Evolutionary conservation across 2,797 vertebrate genomes (phyloP).

Genomic region (Menidia menidia): DNA sequence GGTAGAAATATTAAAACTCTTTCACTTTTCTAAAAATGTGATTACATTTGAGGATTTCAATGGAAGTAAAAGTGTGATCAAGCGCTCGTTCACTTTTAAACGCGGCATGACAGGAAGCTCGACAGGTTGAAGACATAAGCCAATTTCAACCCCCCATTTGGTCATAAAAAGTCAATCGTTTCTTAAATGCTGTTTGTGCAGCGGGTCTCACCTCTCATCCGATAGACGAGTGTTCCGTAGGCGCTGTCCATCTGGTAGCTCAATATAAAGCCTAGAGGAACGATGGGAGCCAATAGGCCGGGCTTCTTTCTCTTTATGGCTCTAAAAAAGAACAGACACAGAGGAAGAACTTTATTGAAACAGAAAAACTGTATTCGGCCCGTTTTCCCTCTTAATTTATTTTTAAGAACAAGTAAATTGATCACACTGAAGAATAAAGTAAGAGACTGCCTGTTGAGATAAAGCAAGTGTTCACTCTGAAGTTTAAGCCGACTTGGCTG

Average conservation of each 20-base stretch:
- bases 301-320: slow-evolving; percentile 86
- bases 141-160: neutral
- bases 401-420: too few species aligned
- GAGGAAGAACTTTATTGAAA: neutral
- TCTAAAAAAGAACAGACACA: slow-evolving; percentile 62
- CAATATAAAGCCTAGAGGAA: slow-evolving; percentile 88
- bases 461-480: too few species aligned
- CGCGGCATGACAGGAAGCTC: neutral
- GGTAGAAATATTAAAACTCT: neutral
- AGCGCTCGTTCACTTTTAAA: neutral
- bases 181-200: neutral
- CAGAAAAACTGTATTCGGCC: too few species aligned
- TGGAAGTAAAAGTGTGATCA: neutral
- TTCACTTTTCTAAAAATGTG: neutral
- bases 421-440: too few species aligned
- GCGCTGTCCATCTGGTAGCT: slow-evolving; percentile 88
- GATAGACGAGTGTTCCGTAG: slow-evolving; percentile 88
- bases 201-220: slow-evolving; percentile 85
- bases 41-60: too few species aligned
- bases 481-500: too few species aligned
- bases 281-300: slow-evolving; percentile 79
- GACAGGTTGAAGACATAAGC: neutral
- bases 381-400: too few species aligned
- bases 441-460: too few species aligned
- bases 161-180: neutral